Conservation (phyloP, 1,140 invertebrate species). For the Berghia stephanieae region DNA sequence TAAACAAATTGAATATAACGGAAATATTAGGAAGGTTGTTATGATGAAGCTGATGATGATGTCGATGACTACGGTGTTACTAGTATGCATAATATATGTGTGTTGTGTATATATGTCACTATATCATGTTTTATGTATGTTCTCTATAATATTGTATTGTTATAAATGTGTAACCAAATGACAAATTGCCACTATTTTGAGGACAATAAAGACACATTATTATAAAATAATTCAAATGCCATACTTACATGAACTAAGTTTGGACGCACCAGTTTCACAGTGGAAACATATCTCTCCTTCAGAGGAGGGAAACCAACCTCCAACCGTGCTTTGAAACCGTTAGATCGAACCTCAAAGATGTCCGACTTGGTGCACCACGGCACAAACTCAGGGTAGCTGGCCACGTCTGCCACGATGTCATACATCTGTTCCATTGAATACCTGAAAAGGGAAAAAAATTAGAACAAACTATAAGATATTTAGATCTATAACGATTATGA, state of each 20-base stretch:
- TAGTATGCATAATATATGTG: no score
- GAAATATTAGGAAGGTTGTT: no score
- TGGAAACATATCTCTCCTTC: conserved; percentile 87
- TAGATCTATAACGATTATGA: no score
- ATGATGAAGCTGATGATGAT: no score
- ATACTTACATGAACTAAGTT: conserved; percentile 71
- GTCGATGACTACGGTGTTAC: no score
- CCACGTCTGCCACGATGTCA: conserved; percentile 89
- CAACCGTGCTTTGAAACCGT: conserved; percentile 75
- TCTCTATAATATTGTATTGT: no score
- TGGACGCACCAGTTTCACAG: conserved; percentile 81
- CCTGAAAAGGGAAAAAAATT: conserved; percentile 70
- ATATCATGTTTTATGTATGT: no score
- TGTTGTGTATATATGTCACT: no score
- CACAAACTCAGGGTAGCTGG: conserved; percentile 89
- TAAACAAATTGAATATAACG: no score
- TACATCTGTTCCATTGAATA: conserved; percentile 96
- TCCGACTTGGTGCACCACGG: conserved; percentile 93
- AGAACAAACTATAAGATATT: not conserved
- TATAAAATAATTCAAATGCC: conserved; percentile 51
- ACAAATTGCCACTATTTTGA: no score
- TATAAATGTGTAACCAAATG: no score
- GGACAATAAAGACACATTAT: not conserved
- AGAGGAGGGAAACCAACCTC: conserved; percentile 78
- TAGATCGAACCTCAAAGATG: conserved; percentile 66